Evolutionary conservation across 2,797 vertebrate species (phyloP).

Genomic region (Phalanger gymnotis): DNA sequence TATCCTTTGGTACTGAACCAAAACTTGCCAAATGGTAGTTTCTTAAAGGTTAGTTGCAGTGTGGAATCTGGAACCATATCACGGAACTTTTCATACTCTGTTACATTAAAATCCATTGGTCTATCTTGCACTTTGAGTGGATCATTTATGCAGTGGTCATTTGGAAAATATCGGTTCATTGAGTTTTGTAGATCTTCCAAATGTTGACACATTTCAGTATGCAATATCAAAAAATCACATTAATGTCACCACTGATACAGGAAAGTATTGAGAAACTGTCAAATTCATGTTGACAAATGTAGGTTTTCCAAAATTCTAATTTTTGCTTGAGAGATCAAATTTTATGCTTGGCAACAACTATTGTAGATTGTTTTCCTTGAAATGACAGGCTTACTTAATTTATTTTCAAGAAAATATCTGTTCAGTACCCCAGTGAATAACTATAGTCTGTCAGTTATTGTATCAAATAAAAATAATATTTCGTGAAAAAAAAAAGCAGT

Average conservation of each 20-base stretch:
- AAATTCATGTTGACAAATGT: not conserved
- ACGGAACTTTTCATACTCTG: not conserved
- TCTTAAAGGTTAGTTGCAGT: not conserved
- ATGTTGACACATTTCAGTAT: not conserved
- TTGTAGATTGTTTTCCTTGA: not conserved
- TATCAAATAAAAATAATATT: not conserved
- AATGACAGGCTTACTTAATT: not conserved
- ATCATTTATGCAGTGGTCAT: not conserved
- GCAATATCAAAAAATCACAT: not conserved
- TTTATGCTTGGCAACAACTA: not conserved
- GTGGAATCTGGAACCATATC: not conserved
- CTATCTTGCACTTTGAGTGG: not conserved
- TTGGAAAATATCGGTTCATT: not conserved
- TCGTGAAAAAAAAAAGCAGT: not conserved
- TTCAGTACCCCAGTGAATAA: not conserved
- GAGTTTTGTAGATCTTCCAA: not conserved
- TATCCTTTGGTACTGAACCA: not conserved
- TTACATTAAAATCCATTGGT: not conserved
- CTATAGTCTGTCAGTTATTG: not conserved
- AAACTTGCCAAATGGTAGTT: not conserved
- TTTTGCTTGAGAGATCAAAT: not conserved
- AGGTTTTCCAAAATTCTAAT: not conserved
- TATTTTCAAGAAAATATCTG: not conserved
- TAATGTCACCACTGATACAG: not conserved
- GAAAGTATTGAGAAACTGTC: not conserved